Evolutionary conservation across 2,797 vertebrate genomes (phyloP), one percentile per base, ranked within the genome.

Genomic region (Enteromius paludinosus): DNA sequence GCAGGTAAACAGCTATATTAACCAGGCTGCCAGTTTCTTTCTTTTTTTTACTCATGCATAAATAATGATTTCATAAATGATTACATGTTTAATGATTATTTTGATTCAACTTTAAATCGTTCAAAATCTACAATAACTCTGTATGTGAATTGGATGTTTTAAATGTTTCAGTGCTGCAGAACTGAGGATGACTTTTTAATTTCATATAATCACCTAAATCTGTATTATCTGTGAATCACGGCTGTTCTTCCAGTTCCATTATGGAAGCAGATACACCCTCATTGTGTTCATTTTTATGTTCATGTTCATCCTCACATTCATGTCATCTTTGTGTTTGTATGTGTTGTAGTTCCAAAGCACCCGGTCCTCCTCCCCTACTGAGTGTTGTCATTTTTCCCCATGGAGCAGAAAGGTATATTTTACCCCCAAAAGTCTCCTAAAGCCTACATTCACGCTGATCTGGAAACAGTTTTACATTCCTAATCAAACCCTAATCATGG

Each of bases 341-440:
- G 93, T 92, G 69, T 95, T 96, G 93, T 96, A 99, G 98, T 98
- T 97, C 94, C 95, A 96, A 91, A 96, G 95, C 93, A 94, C 93
- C 91, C 96, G 95, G 91, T 96, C 97, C 91, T 95, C 96, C 91
- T 98, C 97, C 94, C 97, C 97, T 89, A 94, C 95, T 93, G 97
- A 99, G 93, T 99, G 98, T 96, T 99, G 98, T 94, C 96, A 94
- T 94, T 96, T 99, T 95, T 95, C 97, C 90, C 97, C 97, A 87
- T 97, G 98, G 97, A 99, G 96, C 96, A 97, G 96, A 98, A 98
- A 99, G 97, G 98, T 99, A 99, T 93, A 99, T 93, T 95, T 93
- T 90, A 15, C 94, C 89, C 90, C 38, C 10, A 30, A 35, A 81
- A 5, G 52, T 56, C 64, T 52, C 14, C 33, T 25, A 28, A 14